These are phyloP conservation scores for Piaya cayana DNA, from an alignment of 2,113 vertebrate genomes.

Conservation along the genomic window DNA sequence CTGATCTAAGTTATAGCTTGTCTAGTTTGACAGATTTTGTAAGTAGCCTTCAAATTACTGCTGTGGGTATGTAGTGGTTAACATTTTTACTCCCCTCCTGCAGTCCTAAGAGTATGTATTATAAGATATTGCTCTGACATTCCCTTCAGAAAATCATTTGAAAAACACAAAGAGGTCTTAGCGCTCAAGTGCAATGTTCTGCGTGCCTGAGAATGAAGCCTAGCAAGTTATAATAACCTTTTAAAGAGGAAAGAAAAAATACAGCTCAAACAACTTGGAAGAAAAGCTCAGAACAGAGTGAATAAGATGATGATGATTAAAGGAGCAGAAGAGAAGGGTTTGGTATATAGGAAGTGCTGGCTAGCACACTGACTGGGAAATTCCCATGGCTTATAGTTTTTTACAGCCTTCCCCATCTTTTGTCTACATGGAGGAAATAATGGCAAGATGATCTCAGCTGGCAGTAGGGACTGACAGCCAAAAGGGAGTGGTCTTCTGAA, in stretches of 20 bases:
- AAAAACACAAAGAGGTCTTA: constrained; percentile 33
- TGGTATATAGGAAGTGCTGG: background rate
- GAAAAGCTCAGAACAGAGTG: background rate
- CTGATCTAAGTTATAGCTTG: constrained; percentile 1
- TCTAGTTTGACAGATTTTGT: constrained; percentile 32
- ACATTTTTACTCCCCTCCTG: constrained; percentile 48
- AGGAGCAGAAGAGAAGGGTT: background rate
- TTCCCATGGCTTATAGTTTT: background rate
- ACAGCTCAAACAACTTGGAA: background rate
- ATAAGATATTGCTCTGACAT: constrained; percentile 9
- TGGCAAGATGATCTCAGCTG: background rate
- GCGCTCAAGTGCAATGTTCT: background rate
- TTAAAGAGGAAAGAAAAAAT: constrained; percentile 15
- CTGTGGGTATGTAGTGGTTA: constrained; percentile 42
- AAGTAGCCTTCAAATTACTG: constrained; percentile 48
- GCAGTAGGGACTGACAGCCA: background rate
- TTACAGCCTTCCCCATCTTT: background rate
- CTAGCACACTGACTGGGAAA: background rate
- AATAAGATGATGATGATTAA: background rate
- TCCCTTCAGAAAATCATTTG: constrained; percentile 27
- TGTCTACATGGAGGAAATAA: background rate
- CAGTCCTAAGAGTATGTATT: background rate
- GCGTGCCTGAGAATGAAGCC: background rate
- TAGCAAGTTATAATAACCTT: constrained; percentile 6
- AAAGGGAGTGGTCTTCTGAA: background rate